Evolutionary conservation across 2,113 vertebrate genomes (phyloP).

Genomic region (Pongo pygmaeus): DNA sequence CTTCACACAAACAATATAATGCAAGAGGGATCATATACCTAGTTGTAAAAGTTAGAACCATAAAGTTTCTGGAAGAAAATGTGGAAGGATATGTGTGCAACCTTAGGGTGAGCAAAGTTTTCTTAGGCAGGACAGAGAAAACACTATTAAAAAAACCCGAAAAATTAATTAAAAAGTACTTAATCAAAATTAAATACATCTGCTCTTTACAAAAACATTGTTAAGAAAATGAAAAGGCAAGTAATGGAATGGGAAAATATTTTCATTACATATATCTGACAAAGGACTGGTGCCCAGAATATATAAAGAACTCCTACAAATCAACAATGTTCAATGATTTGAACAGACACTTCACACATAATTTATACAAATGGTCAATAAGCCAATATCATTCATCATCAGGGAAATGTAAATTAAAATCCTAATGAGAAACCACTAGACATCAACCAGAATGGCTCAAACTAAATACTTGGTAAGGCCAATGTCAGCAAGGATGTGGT

Average conservation of each 20-base stretch:
- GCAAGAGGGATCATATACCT: neutral
- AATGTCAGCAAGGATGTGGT: neutral
- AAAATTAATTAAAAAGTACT: neutral
- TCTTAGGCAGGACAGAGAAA: neutral
- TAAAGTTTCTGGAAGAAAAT: constrained; percentile 22
- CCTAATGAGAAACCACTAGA: neutral
- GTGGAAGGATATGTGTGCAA: neutral
- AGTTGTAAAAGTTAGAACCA: constrained; percentile 17
- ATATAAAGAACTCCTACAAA: neutral
- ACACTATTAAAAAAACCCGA: neutral
- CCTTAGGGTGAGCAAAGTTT: neutral
- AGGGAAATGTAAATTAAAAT: constrained; percentile 19
- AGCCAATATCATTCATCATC: neutral
- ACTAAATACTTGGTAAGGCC: neutral
- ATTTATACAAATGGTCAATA: neutral
- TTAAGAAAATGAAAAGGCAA: constrained; percentile 37
- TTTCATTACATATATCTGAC: neutral
- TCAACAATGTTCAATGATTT: neutral
- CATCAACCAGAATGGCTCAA: neutral
- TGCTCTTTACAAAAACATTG: constrained; percentile 9
- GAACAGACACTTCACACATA: neutral
- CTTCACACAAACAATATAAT: constrained; percentile 12
- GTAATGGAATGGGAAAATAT: neutral
- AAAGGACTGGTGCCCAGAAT: neutral
- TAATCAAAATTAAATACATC: constrained; percentile 8